Conservation (phyloP, 2,888 invertebrate genomes). For the Drosophila bunnanda region DNA sequence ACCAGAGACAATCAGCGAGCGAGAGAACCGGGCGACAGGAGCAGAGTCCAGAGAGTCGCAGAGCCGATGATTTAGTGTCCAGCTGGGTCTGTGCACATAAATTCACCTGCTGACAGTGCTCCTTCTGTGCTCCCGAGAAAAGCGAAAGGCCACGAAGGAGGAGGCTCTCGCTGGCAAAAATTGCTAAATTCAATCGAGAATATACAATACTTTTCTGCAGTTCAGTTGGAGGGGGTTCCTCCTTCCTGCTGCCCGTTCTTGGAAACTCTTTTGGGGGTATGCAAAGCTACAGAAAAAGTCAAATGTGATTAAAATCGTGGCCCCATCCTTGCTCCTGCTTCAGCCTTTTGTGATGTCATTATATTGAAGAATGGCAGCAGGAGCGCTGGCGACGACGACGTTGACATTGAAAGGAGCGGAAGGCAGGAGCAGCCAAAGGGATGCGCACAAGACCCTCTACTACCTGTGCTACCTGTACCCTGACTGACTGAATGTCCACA, state of each 20-base stretch:
- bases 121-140: constrained; percentile 53
- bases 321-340: constrained; percentile 49
- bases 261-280: constrained; percentile 54
- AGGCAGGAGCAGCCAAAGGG: constrained; percentile 32
- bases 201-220: constrained; percentile 31
- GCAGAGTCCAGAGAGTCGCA: constrained; percentile 25
- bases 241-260: constrained; percentile 43
- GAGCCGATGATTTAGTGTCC: constrained; percentile 82
- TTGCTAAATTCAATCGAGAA: constrained; percentile 66
- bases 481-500: constrained; percentile 74
- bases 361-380: constrained; percentile 83
- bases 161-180: constrained; percentile 26
- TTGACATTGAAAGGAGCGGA: constrained; percentile 74
- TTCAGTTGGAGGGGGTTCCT: constrained; percentile 26
- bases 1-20: constrained; percentile 38
- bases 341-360: constrained; percentile 84
- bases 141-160: constrained; percentile 67
- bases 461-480: constrained; percentile 9
- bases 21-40: constrained; percentile 51
- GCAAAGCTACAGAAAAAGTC: constrained; percentile 54
- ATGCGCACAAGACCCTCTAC: constrained; percentile 21
- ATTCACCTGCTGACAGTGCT: constrained; percentile 83
- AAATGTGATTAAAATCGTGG: constrained; percentile 80
- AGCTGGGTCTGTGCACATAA: constrained; percentile 82
- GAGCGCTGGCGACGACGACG: constrained; percentile 30